A percentile compares a stretch with the other conserved stretches of the same genome.
These are phyloP conservation scores for Phataginus tricuspis DNA, from an alignment of 2,797 vertebrate species.

Conservation along the genomic window DNA sequence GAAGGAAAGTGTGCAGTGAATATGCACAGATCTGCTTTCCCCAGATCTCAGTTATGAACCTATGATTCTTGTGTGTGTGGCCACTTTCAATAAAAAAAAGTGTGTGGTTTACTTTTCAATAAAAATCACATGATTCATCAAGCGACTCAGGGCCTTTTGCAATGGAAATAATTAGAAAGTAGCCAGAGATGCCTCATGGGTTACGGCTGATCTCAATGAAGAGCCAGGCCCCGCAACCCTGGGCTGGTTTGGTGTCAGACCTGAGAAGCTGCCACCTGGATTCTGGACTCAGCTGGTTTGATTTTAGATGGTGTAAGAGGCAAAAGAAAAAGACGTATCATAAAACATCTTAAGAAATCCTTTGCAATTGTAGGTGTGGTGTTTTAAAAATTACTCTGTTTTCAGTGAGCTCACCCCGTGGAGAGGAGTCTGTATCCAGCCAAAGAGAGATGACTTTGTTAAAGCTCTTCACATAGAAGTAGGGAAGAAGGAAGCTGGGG, in stretches of 20 bases:
- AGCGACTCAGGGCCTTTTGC: constrained; percentile 57
- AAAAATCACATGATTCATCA: constrained; percentile 58
- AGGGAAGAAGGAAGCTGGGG: neutral
- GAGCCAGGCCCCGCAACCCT: neutral
- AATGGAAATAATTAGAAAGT: constrained; percentile 66
- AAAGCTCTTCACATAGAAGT: neutral
- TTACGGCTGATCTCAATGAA: neutral
- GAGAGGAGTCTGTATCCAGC: neutral
- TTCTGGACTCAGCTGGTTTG: constrained; percentile 51
- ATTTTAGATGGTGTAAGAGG: constrained; percentile 9
- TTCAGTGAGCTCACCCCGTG: constrained; percentile 22
- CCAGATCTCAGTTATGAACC: neutral
- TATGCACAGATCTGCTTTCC: neutral
- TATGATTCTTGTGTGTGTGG: neutral
- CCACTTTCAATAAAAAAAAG: neutral
- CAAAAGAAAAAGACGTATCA: constrained; percentile 29
- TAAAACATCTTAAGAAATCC: constrained; percentile 9
- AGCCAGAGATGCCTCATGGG: constrained; percentile 33
- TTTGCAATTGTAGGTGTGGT: constrained; percentile 40
- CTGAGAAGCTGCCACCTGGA: constrained; percentile 30
- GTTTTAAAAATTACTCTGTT: constrained; percentile 57
- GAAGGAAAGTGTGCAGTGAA: neutral
- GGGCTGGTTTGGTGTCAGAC: constrained; percentile 1
- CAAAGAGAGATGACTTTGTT: neutral
- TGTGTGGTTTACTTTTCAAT: constrained; percentile 55